Percentiles rank a stretch among this genome's conserved stretches.
Evolutionary conservation across 1,140 invertebrate genomes (phyloP).

Genomic region (Drosophila mayri): DNA sequence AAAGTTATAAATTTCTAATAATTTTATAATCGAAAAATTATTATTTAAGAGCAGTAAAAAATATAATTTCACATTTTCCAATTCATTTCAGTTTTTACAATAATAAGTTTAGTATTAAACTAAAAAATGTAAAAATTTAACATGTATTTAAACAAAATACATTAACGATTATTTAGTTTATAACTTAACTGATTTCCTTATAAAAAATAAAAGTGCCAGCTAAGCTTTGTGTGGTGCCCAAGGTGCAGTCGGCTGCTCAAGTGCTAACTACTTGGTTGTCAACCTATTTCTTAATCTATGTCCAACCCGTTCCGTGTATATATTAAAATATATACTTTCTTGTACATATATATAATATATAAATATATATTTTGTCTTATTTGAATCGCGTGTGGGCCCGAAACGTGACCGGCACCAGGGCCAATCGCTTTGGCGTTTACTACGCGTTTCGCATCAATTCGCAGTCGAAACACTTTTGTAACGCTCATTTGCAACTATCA

Average conservation of each 20-base stretch:
- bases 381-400: slow-evolving; percentile 47
- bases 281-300: slow-evolving; percentile 21
- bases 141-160: neutral
- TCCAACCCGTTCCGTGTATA: slow-evolving; percentile 9
- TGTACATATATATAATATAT: neutral
- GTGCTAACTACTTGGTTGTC: slow-evolving; percentile 33
- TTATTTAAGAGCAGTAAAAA: too few species aligned
- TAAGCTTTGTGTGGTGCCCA: neutral
- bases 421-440: slow-evolving; percentile 28
- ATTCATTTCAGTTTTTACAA: too few species aligned
- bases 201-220: neutral
- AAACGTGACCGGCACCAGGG: slow-evolving; percentile 68
- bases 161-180: neutral
- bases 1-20: neutral
- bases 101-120: too few species aligned
- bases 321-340: neutral
- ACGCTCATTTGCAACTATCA: slow-evolving; percentile 30
- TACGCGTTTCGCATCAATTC: slow-evolving; percentile 57
- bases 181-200: neutral
- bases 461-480: slow-evolving; percentile 19
- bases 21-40: too few species aligned
- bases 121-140: neutral
- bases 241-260: slow-evolving; percentile 12
- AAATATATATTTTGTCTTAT: neutral
- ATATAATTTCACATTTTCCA: too few species aligned